Evolutionary conservation across 2,888 invertebrate species (phyloP), one percentile per base, ranked within the genome.

Genomic region (Andrena flavipes): DNA sequence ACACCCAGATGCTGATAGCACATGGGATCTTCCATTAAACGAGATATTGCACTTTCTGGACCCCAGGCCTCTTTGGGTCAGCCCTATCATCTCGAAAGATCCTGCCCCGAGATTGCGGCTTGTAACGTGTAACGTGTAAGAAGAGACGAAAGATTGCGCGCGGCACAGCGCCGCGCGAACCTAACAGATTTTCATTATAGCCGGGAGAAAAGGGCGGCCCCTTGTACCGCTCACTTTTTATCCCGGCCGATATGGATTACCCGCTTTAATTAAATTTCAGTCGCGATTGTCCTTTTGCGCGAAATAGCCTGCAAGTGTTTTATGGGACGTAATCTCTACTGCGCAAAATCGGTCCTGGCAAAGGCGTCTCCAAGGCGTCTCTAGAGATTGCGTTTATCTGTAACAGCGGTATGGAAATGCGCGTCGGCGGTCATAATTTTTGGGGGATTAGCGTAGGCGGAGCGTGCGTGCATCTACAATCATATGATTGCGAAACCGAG

Each of bases 1-100:
- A 75, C 81, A 67, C 75, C 62, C 23, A 76, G 72, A 64, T 49
- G 72, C 30, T 42, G 74, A 71, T 82, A 76, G 65, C 68, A 10
- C 30, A 16, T 16, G 20, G 20, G 73, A 80, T 65, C 48, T 64
- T 54, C 51, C 65, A 35, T 73, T 65, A 74, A 81, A 70, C 70
- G 65, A 60, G 69, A 74, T 74, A 65, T 60, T 73, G 51, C 70
- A 35, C 78, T 74, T 68, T 23, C 54, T 20, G 73, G 35, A 26
- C 54, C 56, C 42, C 20, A 16, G 13, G 48, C 13, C 35, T 74
- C 56, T 59, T 74, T 59, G 59, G 48, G 60, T 60, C 51, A 29
- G 20, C 13, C 23, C 26, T 54, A 63, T 63, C 67, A 29, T 16
- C 3, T 10, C n/a, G 1, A 62, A 20, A 72, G 60, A 67, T 76